These are phyloP conservation scores for Trichogramma dendrolimi DNA, from an alignment of 2,888 invertebrate species.

Conservation along the genomic window DNA sequence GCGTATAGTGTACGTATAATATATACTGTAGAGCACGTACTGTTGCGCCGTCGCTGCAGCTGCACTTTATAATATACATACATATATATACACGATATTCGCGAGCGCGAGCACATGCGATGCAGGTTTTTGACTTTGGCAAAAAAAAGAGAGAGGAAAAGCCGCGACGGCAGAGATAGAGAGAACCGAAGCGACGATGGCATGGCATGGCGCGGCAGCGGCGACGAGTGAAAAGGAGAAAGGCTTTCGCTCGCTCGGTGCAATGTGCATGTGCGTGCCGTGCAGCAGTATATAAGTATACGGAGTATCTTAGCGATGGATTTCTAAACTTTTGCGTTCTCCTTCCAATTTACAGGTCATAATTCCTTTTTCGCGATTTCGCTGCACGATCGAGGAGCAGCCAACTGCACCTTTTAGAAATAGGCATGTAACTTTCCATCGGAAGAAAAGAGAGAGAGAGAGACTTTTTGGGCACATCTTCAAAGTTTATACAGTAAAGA, in stretches of 20 bases:
- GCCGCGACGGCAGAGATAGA: conserved; percentile 10
- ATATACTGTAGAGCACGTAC: too few relatives aligned
- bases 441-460: too few relatives aligned
- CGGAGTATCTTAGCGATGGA: conserved; percentile 30
- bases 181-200: conserved; percentile 8
- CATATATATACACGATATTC: too few relatives aligned
- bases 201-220: conserved; percentile 10
- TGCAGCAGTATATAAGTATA: conserved; percentile 17
- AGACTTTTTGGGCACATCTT: too few relatives aligned
- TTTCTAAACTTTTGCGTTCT: conserved; percentile 38
- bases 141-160: conserved; percentile 1
- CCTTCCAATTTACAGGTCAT: conserved; percentile 39
- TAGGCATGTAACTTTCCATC: too few relatives aligned
- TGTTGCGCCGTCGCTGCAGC: too few relatives aligned
- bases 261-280: too few relatives aligned
- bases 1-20: too few relatives aligned
- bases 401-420: too few relatives aligned
- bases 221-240: conserved; percentile 20
- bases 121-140: neutral
- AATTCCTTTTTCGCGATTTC: conserved; percentile 24
- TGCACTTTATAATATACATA: too few relatives aligned
- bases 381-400: neutral
- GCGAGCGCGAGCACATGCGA: too few relatives aligned
- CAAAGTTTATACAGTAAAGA: too few relatives aligned
- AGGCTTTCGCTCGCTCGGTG: conserved; percentile 23